These are phyloP conservation scores for Axea sp. DNA, from an alignment of 2,888 invertebrate species.

Conservation along the genomic window DNA sequence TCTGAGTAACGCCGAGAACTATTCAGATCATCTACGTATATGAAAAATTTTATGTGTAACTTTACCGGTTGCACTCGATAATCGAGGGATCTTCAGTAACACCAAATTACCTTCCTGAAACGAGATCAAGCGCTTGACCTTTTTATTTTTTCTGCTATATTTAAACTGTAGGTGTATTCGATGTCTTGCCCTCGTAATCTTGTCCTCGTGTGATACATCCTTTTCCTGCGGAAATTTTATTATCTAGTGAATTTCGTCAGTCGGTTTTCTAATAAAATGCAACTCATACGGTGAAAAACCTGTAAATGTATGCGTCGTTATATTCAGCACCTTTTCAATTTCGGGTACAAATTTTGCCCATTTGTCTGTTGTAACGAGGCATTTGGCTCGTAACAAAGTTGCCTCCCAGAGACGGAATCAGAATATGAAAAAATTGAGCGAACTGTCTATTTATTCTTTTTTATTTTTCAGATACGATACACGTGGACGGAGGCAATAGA, in stretches of 20 bases:
- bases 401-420: no score
- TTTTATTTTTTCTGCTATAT: neutral
- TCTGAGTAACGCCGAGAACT: no score
- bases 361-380: no score
- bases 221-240: neutral
- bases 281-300: conserved; percentile 45
- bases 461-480: no score
- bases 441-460: no score
- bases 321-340: conserved; percentile 51
- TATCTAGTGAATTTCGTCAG: conserved; percentile 25
- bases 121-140: no score
- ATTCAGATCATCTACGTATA: no score
- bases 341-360: conserved; percentile 49
- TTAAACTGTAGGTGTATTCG: neutral
- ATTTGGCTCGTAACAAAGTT: no score
- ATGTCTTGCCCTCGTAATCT: neutral
- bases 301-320: conserved; percentile 42
- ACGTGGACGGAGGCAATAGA: no score
- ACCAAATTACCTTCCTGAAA: conserved; percentile 1
- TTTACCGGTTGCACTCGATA: conserved; percentile 11
- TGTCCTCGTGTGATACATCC: neutral
- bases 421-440: no score
- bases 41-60: conserved; percentile 27
- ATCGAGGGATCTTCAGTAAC: conserved; percentile 2
- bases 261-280: conserved; percentile 40